Evolutionary conservation across 2,113 vertebrate genomes (phyloP).

Genomic region (Amphiprion percula): DNA sequence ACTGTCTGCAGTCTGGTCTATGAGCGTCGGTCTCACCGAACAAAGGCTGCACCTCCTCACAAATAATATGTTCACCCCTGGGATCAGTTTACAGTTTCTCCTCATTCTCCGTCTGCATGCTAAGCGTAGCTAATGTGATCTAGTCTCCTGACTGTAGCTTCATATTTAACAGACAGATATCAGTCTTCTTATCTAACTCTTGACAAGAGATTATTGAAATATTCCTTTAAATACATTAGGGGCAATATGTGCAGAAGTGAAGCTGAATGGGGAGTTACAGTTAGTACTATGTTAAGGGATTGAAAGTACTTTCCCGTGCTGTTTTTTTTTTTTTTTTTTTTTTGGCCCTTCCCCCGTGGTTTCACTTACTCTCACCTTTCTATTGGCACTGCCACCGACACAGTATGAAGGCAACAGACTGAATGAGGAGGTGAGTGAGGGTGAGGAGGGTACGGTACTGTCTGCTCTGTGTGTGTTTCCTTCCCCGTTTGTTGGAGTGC

Average conservation of each 20-base stretch:
- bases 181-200: neutral
- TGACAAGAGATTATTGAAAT: conserved; percentile 3
- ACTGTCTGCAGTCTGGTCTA: too few species aligned
- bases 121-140: too few species aligned
- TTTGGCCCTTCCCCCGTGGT: conserved; percentile 48
- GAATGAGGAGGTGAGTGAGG: conserved; percentile 86
- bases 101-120: too few species aligned
- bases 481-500: conserved; percentile 71
- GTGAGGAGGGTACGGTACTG: conserved; percentile 63
- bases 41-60: too few species aligned
- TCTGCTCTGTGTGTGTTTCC: conserved; percentile 74
- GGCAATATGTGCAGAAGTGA: conserved; percentile 7
- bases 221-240: neutral
- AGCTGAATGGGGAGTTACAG: conserved; percentile 25
- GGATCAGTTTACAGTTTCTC: too few species aligned
- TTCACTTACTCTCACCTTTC: conserved; percentile 84
- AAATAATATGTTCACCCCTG: too few species aligned
- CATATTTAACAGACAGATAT: neutral
- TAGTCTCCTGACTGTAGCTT: too few species aligned
- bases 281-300: conserved; percentile 36
- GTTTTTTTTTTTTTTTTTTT: conserved; percentile 43
- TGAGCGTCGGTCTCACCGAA: too few species aligned
- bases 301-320: conserved; percentile 65
- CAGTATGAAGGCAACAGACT: conserved; percentile 83
- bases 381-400: conserved; percentile 82